Conservation (phyloP, 2,888 invertebrate species). For the Pelosia muscerda region DNA sequence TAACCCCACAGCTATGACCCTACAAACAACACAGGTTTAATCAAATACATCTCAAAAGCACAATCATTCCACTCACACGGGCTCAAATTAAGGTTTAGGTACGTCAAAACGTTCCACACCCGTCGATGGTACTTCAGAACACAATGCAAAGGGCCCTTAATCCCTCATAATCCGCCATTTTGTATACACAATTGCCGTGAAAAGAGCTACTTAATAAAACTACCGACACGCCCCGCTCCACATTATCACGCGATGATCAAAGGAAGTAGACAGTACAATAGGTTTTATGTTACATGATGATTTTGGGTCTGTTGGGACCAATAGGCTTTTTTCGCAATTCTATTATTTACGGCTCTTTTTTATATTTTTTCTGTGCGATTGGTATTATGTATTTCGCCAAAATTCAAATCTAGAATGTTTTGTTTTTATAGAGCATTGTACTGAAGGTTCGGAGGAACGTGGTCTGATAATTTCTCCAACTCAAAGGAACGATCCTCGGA, state of each 20-base stretch:
- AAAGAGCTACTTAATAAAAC: constrained; percentile 77
- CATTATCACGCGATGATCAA: constrained; percentile 81
- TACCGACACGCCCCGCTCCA: constrained; percentile 59
- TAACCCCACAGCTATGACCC: constrained; percentile 15
- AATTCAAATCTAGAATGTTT: background rate
- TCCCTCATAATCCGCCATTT: constrained; percentile 75
- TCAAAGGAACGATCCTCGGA: too few species aligned
- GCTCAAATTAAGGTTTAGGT: constrained; percentile 61
- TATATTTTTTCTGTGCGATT: background rate
- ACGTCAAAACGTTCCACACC: constrained; percentile 42
- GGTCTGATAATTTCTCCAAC: too few species aligned
- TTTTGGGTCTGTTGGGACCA: constrained; percentile 37
- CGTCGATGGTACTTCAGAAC: constrained; percentile 53
- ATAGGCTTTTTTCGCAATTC: constrained; percentile 38
- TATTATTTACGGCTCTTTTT: constrained; percentile 26
- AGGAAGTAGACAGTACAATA: constrained; percentile 72
- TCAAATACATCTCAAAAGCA: constrained; percentile 40
- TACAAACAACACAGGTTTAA: constrained; percentile 14
- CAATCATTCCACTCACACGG: constrained; percentile 48
- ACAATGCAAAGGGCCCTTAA: constrained; percentile 71
- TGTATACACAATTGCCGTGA: constrained; percentile 83
- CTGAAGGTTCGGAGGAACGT: too few species aligned
- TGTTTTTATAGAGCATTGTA: too few species aligned
- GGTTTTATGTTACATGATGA: constrained; percentile 73
- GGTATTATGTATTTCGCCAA: background rate